Conservation (phyloP, 1,140 invertebrate genomes). For the Drosophila nigromelanica region DNA sequence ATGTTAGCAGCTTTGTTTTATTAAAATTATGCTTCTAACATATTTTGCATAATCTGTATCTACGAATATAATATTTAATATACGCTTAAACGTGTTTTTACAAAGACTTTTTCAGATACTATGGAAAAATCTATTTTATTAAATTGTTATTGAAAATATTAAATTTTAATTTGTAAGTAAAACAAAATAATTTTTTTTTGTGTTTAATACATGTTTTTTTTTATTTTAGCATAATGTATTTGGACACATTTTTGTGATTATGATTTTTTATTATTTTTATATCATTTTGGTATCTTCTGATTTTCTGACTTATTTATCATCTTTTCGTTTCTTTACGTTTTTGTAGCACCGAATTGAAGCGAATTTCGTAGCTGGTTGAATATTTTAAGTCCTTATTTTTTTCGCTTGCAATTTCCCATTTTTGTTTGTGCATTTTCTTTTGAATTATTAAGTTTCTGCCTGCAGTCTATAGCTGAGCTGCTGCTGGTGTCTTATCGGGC, state of each 20-base stretch:
- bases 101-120: too few species aligned
- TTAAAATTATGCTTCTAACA: too few species aligned
- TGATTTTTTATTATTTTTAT: neutral
- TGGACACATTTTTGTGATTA: neutral
- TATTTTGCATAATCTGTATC: too few species aligned
- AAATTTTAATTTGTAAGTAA: too few species aligned
- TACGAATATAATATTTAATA: too few species aligned
- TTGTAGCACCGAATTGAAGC: neutral
- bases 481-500: conserved; percentile 5
- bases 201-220: too few species aligned
- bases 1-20: too few species aligned
- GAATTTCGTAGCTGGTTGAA: conserved; percentile 1
- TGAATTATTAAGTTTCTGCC: conserved; percentile 15
- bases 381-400: conserved; percentile 9
- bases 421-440: conserved; percentile 12
- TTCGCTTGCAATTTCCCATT: neutral
- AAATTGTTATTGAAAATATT: too few species aligned
- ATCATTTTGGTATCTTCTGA: neutral
- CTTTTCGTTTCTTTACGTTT: neutral
- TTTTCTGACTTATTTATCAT: neutral
- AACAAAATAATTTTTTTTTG: too few species aligned
- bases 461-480: neutral
- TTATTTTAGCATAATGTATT: too few species aligned
- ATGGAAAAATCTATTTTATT: too few species aligned
- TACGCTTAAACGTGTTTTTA: too few species aligned